phyloP scores from a whole-genome alignment of 2,797 vertebrate genomes.

The Miichthys miiuy region DNA sequence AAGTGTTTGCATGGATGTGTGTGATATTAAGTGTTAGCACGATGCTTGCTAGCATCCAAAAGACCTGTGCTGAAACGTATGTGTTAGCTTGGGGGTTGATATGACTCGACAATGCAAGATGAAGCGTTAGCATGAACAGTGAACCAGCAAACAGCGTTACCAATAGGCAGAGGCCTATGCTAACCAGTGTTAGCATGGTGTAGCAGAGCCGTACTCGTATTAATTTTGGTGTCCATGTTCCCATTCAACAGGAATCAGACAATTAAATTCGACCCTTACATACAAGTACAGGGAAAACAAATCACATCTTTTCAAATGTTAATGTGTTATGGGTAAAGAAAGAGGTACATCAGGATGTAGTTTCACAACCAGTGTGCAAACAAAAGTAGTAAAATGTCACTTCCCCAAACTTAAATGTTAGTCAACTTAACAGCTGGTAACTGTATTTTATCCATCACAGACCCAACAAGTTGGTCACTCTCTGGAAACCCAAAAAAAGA shows the following conservation, averaged over 20 bases:
- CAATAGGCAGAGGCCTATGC: neutral
- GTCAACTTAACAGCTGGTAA: too few species aligned
- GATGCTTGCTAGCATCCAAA: neutral
- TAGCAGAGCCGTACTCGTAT: too few species aligned
- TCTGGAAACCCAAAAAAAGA: slow-evolving; percentile 6
- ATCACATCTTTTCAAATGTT: neutral
- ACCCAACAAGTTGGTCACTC: neutral
- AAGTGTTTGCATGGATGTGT: neutral
- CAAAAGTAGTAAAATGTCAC: neutral
- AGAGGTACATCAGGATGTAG: neutral
- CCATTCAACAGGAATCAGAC: neutral
- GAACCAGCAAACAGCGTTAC: neutral
- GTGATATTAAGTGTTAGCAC: neutral
- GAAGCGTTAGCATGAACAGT: neutral
- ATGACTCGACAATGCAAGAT: neutral
- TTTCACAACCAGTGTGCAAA: neutral
- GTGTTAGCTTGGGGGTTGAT: neutral
- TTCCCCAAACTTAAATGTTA: too few species aligned
- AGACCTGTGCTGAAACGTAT: neutral
- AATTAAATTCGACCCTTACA: neutral
- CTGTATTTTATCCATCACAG: neutral
- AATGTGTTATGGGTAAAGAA: neutral
- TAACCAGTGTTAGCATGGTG: neutral
- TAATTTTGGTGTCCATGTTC: slow-evolving; percentile 32
- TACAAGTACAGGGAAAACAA: neutral